phyloP scores from a whole-genome alignment of 1,140 invertebrate species.

The Musca domestica region DNA sequence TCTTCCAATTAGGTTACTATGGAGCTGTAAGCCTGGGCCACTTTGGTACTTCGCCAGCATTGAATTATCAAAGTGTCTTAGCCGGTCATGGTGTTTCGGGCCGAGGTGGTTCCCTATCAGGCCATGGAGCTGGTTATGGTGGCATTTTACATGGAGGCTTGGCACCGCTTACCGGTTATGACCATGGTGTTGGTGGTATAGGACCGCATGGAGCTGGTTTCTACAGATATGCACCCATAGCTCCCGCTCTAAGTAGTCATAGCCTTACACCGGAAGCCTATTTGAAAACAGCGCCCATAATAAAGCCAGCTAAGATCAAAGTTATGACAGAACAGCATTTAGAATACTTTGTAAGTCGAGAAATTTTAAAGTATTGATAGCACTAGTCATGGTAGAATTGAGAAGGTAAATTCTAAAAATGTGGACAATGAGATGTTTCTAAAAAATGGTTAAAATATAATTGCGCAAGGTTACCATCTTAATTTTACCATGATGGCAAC shows the following conservation, averaged over 20 bases:
- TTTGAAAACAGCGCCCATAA: slow-evolving; percentile 41
- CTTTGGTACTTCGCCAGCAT: slow-evolving; percentile 37
- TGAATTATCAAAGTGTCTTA: slow-evolving; percentile 38
- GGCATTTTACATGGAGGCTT: slow-evolving; percentile 23
- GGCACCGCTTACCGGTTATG: slow-evolving; percentile 36
- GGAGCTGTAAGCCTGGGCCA: slow-evolving; percentile 45
- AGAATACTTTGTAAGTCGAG: slow-evolving; percentile 60
- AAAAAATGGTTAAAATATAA: neutral
- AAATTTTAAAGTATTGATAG: too few relatives aligned
- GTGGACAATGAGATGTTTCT: too few relatives aligned
- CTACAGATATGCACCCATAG: slow-evolving; percentile 46
- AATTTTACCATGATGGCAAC: too few relatives aligned
- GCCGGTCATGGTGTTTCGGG: neutral
- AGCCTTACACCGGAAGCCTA: slow-evolving; percentile 38
- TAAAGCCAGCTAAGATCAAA: slow-evolving; percentile 52
- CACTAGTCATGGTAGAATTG: too few relatives aligned
- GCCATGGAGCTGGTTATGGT: slow-evolving; percentile 2
- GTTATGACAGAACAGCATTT: slow-evolving; percentile 59
- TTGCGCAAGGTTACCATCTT: too few relatives aligned
- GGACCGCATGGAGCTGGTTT: slow-evolving; percentile 42
- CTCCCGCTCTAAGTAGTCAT: slow-evolving; percentile 36
- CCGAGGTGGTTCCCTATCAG: neutral
- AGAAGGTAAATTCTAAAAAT: too few relatives aligned
- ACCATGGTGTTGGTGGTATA: slow-evolving; percentile 40
- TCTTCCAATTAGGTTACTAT: slow-evolving; percentile 32